A percentile compares a stretch with the other conserved stretches of the same genome.
phyloP scores from a whole-genome alignment of 2,113 vertebrate species.

The Actenoides hombroni region DNA sequence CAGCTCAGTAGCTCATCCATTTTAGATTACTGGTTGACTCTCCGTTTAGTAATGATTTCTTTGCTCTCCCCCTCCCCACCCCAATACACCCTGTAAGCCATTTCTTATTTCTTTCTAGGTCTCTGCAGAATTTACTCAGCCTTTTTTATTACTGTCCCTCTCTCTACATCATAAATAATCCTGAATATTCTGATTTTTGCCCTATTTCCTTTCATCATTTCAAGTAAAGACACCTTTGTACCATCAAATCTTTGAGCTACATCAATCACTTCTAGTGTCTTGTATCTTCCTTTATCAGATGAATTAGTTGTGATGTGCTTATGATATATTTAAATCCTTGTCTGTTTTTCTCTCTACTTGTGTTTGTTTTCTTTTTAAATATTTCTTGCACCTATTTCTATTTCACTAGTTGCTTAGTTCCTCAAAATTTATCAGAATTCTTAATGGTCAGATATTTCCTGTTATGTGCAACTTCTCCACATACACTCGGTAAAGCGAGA shows the following conservation, averaged over 20 bases:
- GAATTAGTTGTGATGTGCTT: slow-evolving; percentile 41
- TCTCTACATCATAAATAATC: not conserved
- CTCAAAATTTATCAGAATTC: not conserved
- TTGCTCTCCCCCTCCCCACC: not conserved
- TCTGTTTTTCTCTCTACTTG: slow-evolving; percentile 12
- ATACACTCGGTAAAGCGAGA: not conserved
- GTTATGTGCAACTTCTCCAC: not conserved
- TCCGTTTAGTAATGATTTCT: not conserved
- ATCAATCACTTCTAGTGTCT: slow-evolving; percentile 35
- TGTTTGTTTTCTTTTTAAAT: slow-evolving; percentile 10
- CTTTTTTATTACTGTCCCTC: slow-evolving; percentile 20
- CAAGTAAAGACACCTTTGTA: slow-evolving; percentile 22
- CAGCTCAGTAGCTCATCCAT: slow-evolving; percentile 39
- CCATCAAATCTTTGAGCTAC: slow-evolving; percentile 37
- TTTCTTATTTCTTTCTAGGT: slow-evolving; percentile 4
- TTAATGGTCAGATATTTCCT: not conserved
- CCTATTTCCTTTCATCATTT: slow-evolving; percentile 42
- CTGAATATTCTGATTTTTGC: slow-evolving; percentile 34
- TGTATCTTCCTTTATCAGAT: slow-evolving; percentile 6
- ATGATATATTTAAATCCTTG: slow-evolving; percentile 36
- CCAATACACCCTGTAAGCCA: not conserved
- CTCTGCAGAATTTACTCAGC: not conserved
- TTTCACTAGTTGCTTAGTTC: not conserved
- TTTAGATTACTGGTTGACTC: slow-evolving; percentile 40
- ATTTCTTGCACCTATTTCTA: slow-evolving; percentile 1